A percentile compares a stretch with the other conserved stretches of the same genome.
Conservation (phyloP, 2,888 invertebrate genomes). For the Girardia tigrina region DNA sequence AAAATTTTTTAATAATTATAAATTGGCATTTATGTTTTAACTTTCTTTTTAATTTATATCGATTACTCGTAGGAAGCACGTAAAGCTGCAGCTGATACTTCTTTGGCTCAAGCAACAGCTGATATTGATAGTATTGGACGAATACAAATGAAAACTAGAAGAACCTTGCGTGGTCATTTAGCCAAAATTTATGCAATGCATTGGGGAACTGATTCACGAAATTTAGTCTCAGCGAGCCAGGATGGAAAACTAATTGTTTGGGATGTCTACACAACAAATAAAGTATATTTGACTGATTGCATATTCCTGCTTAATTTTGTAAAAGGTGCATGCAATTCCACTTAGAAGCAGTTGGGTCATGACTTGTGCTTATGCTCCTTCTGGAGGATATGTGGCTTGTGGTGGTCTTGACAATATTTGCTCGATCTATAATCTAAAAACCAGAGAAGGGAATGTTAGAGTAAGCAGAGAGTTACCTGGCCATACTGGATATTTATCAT, state of each 20-base stretch:
- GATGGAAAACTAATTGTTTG: conserved; percentile 77
- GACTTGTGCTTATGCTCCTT: conserved; percentile 61
- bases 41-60: no score
- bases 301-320: neutral
- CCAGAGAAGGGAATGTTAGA: conserved; percentile 78
- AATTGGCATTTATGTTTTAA: no score
- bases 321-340: conserved; percentile 79
- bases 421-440: conserved; percentile 63
- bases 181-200: conserved; percentile 99
- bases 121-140: conserved; percentile 95
- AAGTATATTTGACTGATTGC: conserved; percentile 55
- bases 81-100: conserved; percentile 97
- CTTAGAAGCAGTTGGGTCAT: conserved; percentile 99
- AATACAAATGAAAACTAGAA: conserved; percentile 97
- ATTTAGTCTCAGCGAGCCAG: conserved; percentile 96
- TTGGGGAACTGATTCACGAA: conserved; percentile 90
- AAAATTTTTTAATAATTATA: no score
- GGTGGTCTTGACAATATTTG: conserved; percentile 99
- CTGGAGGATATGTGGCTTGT: conserved; percentile 92
- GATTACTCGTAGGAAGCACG: conserved; percentile 95
- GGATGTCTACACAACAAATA: conserved; percentile 99
- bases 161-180: conserved; percentile 93
- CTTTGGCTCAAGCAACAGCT: conserved; percentile 85
- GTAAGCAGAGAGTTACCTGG: conserved; percentile 97
- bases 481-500: conserved; percentile 95